Evolutionary conservation across 1,140 invertebrate genomes (phyloP), one percentile per base, ranked within the genome.

Genomic region (Heliconius nattereri): DNA sequence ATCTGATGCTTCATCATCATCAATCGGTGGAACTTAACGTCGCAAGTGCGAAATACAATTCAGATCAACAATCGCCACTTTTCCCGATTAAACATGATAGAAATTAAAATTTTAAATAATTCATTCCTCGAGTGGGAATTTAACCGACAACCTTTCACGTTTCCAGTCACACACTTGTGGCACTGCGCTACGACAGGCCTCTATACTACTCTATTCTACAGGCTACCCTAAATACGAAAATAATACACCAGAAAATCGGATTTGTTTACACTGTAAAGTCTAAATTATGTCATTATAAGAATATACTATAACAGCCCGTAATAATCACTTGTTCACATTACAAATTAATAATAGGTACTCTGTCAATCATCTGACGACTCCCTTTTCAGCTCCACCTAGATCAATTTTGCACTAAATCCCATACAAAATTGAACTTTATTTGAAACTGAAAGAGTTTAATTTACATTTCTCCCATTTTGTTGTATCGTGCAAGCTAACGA

Each of bases 261-360:
- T 77, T 81, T 83, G 78, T 75, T 78, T 73, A 80, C 74, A 77
- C 76, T 16, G 9, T 16, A 45, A 45, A 45, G 13, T 70, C 60
- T 16, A 73, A 78, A 83, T 85, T 79, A 83, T 77, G 79, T 75
- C 78, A 81, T 85, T 77, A 81, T 81, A 82, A 82, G 84, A 75
- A 79, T 57, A 72, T 83, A 81, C 84, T 85, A 89, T 66, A 85
- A 90, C 88, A 91, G 86, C 84, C 77, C 71, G 83, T 90, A 91
- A 90, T 92, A 88, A 92, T 92, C 83, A 83, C 84, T 76, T 85
- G 89, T 92, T 89, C 88, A 83, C 87, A 90, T 89, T 89, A 89
- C 88, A 88, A 92, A 89, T 91, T 94, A 94, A 94, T 94, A 92
- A 92, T 85, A 89, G 87, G 83, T 91, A 76, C 11, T 78, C 85